phyloP scores from a whole-genome alignment of 1,140 invertebrate genomes.

The Drosophila seguyi region DNA sequence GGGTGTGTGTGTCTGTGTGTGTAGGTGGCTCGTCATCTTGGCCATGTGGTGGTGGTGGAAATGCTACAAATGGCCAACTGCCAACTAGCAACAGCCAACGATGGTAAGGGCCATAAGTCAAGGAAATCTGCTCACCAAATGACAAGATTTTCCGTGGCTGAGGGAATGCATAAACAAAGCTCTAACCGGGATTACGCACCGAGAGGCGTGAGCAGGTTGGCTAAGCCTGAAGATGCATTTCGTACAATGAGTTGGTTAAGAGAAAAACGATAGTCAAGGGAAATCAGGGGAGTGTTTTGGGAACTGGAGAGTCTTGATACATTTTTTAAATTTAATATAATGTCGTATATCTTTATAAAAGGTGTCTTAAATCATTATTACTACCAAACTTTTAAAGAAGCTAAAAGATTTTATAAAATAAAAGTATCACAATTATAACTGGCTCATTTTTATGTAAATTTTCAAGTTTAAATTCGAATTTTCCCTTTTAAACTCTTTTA shows the following conservation, averaged over 20 bases:
- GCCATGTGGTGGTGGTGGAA: constrained; percentile 20
- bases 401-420: neutral
- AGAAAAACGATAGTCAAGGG: neutral
- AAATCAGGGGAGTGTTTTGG: neutral
- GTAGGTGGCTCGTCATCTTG: constrained; percentile 29
- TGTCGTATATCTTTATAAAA: neutral
- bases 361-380: neutral
- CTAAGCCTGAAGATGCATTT: constrained; percentile 32
- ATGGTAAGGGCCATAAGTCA: constrained; percentile 41
- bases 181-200: constrained; percentile 7
- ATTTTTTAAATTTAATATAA: neutral
- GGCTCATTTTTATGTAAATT: neutral
- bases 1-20: neutral
- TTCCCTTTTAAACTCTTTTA: neutral
- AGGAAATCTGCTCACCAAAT: constrained; percentile 51
- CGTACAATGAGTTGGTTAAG: neutral
- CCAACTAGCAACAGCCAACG: constrained; percentile 20
- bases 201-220: constrained; percentile 22
- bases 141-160: constrained; percentile 39
- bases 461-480: neutral
- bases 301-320: neutral
- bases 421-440: no score
- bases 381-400: fast-evolving
- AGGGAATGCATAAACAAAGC: constrained; percentile 33
- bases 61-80: constrained; percentile 25